These are phyloP conservation scores for Ranitomeya imitator DNA, from an alignment of 2,113 vertebrate genomes.

Conservation along the genomic window DNA sequence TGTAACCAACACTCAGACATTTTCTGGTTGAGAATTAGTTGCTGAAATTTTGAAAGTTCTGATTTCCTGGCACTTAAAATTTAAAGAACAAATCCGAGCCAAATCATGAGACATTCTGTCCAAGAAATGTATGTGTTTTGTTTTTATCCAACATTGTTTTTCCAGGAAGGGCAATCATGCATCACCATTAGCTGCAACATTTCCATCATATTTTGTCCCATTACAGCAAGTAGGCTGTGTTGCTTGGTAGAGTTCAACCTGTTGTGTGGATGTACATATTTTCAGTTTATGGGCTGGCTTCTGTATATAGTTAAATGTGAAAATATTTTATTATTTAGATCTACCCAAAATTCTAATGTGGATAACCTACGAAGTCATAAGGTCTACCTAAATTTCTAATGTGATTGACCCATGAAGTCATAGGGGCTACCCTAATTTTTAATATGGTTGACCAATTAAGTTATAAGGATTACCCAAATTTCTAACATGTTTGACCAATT, in stretches of 20 bases:
- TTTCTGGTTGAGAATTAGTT: background rate
- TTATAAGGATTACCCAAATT: background rate
- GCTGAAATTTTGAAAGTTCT: background rate
- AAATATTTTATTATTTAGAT: background rate
- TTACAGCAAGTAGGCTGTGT: slow-evolving; percentile 76
- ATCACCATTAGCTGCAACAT: slow-evolving; percentile 80
- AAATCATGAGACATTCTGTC: slow-evolving; percentile 68
- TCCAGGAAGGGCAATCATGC: slow-evolving; percentile 78
- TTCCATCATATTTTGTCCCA: slow-evolving; percentile 77
- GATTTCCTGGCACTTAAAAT: background rate
- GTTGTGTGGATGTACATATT: slow-evolving; percentile 68
- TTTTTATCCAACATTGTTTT: slow-evolving; percentile 66
- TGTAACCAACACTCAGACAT: background rate
- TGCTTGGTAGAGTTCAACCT: slow-evolving; percentile 70
- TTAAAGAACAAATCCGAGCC: slow-evolving; percentile 72
- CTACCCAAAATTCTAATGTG: too few species aligned
- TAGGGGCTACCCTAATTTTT: background rate
- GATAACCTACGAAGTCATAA: background rate
- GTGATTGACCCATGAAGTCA: background rate
- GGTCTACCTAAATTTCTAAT: background rate
- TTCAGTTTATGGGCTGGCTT: slow-evolving; percentile 74
- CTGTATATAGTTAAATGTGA: slow-evolving; percentile 61
- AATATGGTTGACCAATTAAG: background rate
- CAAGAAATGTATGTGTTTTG: slow-evolving; percentile 59
- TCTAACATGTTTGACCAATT: background rate